A percentile compares a stretch with the other conserved stretches of the same genome.
These are phyloP conservation scores for Cordylochernes scorpioides DNA, from an alignment of 2,888 invertebrate species.

Conservation along the genomic window DNA sequence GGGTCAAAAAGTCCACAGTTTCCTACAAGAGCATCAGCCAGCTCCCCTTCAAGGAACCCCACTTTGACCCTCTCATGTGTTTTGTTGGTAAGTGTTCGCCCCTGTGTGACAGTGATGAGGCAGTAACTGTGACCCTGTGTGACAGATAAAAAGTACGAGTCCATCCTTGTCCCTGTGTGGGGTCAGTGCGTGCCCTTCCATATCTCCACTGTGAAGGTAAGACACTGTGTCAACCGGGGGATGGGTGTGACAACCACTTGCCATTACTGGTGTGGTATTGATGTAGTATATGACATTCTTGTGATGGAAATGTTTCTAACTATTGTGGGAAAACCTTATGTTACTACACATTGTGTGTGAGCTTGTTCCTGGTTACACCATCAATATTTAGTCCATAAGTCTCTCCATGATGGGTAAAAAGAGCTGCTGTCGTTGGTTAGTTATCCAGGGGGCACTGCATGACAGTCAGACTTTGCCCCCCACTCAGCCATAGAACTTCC, in stretches of 20 bases:
- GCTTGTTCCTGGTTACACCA: neutral
- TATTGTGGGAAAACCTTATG: too few relatives aligned
- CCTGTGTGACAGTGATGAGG: too few relatives aligned
- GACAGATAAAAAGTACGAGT: constrained; percentile 81
- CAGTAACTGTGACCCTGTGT: too few relatives aligned
- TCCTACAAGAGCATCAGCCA: constrained; percentile 76
- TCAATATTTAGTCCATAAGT: neutral
- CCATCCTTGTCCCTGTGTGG: constrained; percentile 88
- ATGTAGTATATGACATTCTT: neutral
- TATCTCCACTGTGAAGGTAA: constrained; percentile 74
- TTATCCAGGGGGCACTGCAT: too few relatives aligned
- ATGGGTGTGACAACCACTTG: neutral
- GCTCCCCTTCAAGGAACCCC: constrained; percentile 69
- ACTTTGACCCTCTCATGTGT: constrained; percentile 72
- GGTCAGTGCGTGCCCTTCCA: constrained; percentile 91
- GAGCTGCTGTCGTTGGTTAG: too few relatives aligned
- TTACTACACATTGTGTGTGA: neutral
- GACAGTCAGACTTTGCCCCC: too few relatives aligned
- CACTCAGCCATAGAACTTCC: too few relatives aligned
- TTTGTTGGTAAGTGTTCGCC: constrained; percentile 47
- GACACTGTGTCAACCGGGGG: too few relatives aligned
- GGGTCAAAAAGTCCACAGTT: constrained; percentile 68
- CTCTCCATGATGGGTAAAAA: too few relatives aligned
- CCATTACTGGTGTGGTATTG: neutral
- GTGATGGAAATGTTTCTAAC: too few relatives aligned